Evolutionary conservation across 2,888 invertebrate species (phyloP), one percentile per base, ranked within the genome.

Genomic region (Orthosia gracilis): DNA sequence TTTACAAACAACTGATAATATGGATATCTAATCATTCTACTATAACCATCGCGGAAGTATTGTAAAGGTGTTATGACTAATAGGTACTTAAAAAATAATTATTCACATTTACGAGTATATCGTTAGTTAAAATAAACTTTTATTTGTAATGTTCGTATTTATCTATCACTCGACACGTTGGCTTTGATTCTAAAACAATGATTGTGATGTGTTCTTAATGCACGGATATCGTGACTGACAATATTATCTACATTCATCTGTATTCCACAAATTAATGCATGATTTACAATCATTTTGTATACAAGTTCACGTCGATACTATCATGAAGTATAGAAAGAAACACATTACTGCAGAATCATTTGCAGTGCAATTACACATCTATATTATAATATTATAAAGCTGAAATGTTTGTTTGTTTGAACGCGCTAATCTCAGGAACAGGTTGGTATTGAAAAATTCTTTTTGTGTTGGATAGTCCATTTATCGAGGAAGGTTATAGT

Each of bases 121-220:
- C 47, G 64, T 68, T 79, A 65, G 18, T 85, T 65, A 61, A 76
- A 57, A 63, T 67, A 57, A 74, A 69, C 52, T 67, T 68, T 61
- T 64, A 72, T 78, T 75, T 63, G 3, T 9, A 69, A 69, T 65
- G 31, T 69, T 45, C 50, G 40, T 55, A 59, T 66, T 65, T 64
- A 70, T 58, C 40, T 74, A 83, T 73, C 64, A 70, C 69, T 54
- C 52, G 45, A 63, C 63, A 65, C 40, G 68, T 76, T 75, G 50
- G 54, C 21, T 61, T 58, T 76, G 50, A 80, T 76, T 69, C 49
- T 69, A 76, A 80, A 78, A 73, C 80, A 75, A 73, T 82, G 69
- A 82, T 80, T 64, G 61, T 74, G 73, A 82, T 86, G 69, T 76
- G 47, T 78, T 80, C 59, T 69, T 85, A 85, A 85, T 87, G 80